Conservation (phyloP, 2,113 vertebrate genomes). For the Ailuropoda melanoleuca region DNA sequence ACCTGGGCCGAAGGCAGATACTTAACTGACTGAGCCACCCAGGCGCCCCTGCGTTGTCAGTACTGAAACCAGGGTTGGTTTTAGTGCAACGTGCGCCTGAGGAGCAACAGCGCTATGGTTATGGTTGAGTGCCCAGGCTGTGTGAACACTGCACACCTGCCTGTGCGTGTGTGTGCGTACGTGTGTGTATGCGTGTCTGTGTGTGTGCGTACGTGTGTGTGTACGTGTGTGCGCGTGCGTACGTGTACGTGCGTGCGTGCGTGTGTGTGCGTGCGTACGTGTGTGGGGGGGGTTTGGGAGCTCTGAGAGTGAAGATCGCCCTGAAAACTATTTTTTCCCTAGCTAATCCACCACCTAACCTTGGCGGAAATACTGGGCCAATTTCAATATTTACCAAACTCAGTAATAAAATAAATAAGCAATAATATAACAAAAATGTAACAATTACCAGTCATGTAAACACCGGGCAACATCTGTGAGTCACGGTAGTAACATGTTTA, state of each 20-base stretch:
- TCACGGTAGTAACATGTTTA: not conserved
- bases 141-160: accelerated
- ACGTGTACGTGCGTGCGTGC: too few species aligned
- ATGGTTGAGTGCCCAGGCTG: not conserved
- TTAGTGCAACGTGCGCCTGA: not conserved
- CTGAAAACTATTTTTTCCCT: not conserved
- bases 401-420: not conserved
- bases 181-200: too few species aligned
- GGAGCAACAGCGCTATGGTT: accelerated
- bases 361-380: not conserved
- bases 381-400: not conserved
- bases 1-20: too few species aligned
- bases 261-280: too few species aligned
- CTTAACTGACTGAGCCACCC: too few species aligned
- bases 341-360: not conserved
- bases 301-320: not conserved
- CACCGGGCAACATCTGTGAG: not conserved
- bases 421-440: not conserved
- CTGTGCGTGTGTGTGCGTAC: not conserved
- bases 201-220: too few species aligned
- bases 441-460: not conserved
- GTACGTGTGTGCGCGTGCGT: too few species aligned
- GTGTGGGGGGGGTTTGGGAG: not conserved
- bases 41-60: not conserved
- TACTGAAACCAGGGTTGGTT: not conserved